Base-by-base conservation (phyloP, 2,113 vertebrate genomes). In the Lipophrys pholis region DNA sequence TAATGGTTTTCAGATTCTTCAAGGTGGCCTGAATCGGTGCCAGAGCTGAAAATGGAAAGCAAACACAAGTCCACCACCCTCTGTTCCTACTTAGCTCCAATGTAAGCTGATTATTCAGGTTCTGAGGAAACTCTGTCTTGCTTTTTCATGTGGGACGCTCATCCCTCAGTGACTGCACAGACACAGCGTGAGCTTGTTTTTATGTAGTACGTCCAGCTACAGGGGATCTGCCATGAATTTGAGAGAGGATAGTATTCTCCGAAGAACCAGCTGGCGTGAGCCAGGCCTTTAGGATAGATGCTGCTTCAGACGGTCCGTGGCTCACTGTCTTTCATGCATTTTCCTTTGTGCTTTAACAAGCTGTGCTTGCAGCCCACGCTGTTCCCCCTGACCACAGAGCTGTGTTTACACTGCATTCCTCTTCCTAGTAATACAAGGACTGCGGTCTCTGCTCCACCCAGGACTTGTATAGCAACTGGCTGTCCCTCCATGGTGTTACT, bases 1-100 rank as follows among this genome's bases (percentile, higher is more conserved):
- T 89, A 90, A 93, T 92, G 81, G 77, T 88, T 91, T 92, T 93
- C 90, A 92, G 87, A 90, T 81, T 90, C 82, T 87, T 84, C 78
- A 87, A 91, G 90, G 87, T 91, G 90, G 90, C 84, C 89, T 80
- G 74, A 87, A 67, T 67, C 69, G 63, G 69, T 76, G 89, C 87
- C 89, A 91, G 81, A 88, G 57, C 73, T 75, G 84, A 90, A 91
- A 90, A 90, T 83, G 88, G 81, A 93, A 91, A 90, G 83, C 85
- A 90, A 91, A 89, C 90, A 90, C 39, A 11, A 76, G 72, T 77
- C 77, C 48, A 53, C 82, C 78, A 71, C 67, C 85, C 83, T 90
- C 90, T 93, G 92, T 84, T 92, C 87, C 89, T 81, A 90, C 89
- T 91, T 91, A 91, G 66, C 71, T 84, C 70, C 75, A 90, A 84